Conservation (phyloP, 2,888 invertebrate genomes). For the Chrysina gloriosa region DNA sequence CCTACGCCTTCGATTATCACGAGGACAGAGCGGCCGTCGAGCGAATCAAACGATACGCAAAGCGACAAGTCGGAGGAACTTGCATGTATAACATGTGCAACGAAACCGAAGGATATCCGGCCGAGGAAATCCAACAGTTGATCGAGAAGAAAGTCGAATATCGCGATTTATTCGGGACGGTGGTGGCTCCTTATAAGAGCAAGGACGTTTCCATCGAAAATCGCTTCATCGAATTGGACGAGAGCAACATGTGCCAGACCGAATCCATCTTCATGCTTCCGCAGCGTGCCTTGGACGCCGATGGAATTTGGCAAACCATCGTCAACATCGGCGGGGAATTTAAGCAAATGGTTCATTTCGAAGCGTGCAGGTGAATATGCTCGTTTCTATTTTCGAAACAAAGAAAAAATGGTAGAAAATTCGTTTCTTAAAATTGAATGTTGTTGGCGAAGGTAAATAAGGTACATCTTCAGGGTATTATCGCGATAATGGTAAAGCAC, state of each 20-base stretch:
- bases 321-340: constrained; percentile 26
- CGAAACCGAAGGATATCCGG: constrained; percentile 38
- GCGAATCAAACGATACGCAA: constrained; percentile 16
- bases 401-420: too few species aligned
- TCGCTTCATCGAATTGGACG: not conserved
- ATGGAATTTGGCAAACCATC: constrained; percentile 22
- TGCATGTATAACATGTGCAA: constrained; percentile 43
- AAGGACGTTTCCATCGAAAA: not conserved
- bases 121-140: constrained; percentile 24
- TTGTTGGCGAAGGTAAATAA: too few species aligned
- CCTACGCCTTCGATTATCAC: too few species aligned
- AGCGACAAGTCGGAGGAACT: not conserved
- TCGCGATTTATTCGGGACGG: constrained; percentile 42
- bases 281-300: constrained; percentile 5
- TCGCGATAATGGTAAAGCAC: too few species aligned
- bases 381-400: not conserved
- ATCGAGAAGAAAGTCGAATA: constrained; percentile 28
- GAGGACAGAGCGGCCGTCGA: not conserved
- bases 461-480: too few species aligned
- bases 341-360: constrained; percentile 29
- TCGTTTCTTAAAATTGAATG: too few species aligned
- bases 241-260: constrained; percentile 28
- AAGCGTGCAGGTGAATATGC: constrained; percentile 34
- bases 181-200: constrained; percentile 37
- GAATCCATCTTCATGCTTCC: constrained; percentile 14